Base-by-base conservation (phyloP, 92 coral and sea anemone genomes). In the Anthopleura xanthogrammica region DNA sequence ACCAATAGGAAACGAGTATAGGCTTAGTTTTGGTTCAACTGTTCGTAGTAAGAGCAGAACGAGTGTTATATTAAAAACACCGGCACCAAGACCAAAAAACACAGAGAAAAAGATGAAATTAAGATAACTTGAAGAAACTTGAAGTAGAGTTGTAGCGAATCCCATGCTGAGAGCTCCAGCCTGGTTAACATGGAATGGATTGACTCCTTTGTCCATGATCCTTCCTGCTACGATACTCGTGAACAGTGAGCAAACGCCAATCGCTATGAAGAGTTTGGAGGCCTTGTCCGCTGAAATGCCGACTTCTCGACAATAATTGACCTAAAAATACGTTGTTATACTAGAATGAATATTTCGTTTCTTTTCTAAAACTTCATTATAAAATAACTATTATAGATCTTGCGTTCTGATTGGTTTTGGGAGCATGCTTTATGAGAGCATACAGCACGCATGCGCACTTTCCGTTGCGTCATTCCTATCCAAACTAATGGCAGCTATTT, bases 111-210 rank as follows among this genome's bases (percentile, higher is more conserved):
- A 9, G 4, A 80, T 70, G 42, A 80, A 80, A 17, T 65, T 54
- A 70, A 20, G 12, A 55, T 40, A 80, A 8, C 43, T 41, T 11
- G 76, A 56, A 62, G 84, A 72, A n/a, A 65, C 11, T 39, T 65
- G 84, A 65, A 62, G 40, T 62, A 80, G 60, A 43, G 9, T n/a
- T 73, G 66, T 64, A 42, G 73, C 66, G 17, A 80, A 24, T 14
- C 76, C 84, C 84, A 80, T 80, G 50, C 60, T 58, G 9, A 80
- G 41, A 17, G 77, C 65, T 2, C 77, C 77, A 19, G 78, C 65
- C 58, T 81, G 85, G 57, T 41, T 81, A 55, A 81, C 65, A 46
- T 66, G 58, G 65, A 81, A 81, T 17, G 85, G 85, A 39, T 81
- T 81, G 77, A 81, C 85, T 46, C 65, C 12, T 68, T 54, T 70